Conservation (phyloP, 1,140 invertebrate species). For the Papilio polytes region DNA sequence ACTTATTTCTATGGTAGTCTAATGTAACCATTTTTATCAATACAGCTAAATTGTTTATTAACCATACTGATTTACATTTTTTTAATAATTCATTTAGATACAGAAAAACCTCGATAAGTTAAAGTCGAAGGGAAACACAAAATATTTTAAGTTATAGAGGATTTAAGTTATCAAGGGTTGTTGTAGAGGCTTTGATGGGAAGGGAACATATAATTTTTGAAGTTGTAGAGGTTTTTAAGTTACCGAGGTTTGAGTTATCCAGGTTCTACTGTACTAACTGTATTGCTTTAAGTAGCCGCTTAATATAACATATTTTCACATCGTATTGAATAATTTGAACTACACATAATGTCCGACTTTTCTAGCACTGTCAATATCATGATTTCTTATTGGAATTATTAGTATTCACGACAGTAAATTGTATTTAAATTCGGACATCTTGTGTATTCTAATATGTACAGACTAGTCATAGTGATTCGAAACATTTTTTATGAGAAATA, state of each 20-base stretch:
- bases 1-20: neutral
- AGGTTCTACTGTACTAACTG: neutral
- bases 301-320: neutral
- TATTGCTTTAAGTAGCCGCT: neutral
- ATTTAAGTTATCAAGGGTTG: no score
- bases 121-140: no score
- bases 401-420: neutral
- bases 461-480: conserved; percentile 14
- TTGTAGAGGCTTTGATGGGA: no score
- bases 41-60: neutral
- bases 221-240: no score
- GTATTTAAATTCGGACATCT: conserved; percentile 7
- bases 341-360: neutral
- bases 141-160: no score
- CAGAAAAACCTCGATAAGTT: no score
- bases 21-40: neutral
- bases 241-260: no score
- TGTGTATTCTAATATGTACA: conserved; percentile 36
- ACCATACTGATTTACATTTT: neutral
- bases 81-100: neutral
- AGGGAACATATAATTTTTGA: no score
- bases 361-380: neutral
- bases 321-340: neutral
- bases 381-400: neutral
- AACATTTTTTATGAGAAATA: conserved; percentile 39